Base-by-base conservation (phyloP, 2,797 vertebrate species). In the Acipenser oxyrinchus region DNA sequence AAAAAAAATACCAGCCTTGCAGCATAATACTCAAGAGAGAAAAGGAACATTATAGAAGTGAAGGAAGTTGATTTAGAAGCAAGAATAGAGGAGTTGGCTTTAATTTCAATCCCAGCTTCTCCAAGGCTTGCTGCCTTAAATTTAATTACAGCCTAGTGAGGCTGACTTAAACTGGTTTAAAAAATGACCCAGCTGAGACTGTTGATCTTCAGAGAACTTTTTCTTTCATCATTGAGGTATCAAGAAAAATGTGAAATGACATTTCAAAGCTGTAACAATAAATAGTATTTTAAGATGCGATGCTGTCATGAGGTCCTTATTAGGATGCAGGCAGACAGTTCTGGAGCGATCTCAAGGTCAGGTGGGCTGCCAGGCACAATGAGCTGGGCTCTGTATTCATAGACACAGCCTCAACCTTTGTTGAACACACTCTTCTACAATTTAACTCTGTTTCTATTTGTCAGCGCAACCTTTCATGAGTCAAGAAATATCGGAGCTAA, bases 191-290 rank as follows among this genome's bases (percentile, higher is more conserved):
- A 23, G 60, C 60, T 18, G 8, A 62, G 60, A n/a, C 60, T 62
- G 18, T 62, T 23, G 60, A 7, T 62, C 60, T 62, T 23, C 18
- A 10, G 10, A 18, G 60, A 13, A 62, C 18, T 62, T 62, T 62
- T 62, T 62, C 6, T 48, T 62, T 62, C 60, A 62, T 62, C 60
- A 23, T 23, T 23, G 60, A 48, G 13, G 60, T 48, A 62, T 62
- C 60, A 62, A 62, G 60, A 10, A 10, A 62, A 62, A 62, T 62
- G n/a, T 48, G 60, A 62, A 62, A 62, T 62, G 60, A 62, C 60
- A 62, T 62, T 62, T 62, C 60, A 62, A 62, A 62, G 60, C 60
- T 37, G 60, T 48, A 62, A 62, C 60, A 48, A 62, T 62, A 18
- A 62, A 62, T 18, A 62, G 18, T 48, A 48, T 62, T 62, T 62